Conservation (phyloP, 2,888 invertebrate genomes). For the Matsumyia berberina region DNA sequence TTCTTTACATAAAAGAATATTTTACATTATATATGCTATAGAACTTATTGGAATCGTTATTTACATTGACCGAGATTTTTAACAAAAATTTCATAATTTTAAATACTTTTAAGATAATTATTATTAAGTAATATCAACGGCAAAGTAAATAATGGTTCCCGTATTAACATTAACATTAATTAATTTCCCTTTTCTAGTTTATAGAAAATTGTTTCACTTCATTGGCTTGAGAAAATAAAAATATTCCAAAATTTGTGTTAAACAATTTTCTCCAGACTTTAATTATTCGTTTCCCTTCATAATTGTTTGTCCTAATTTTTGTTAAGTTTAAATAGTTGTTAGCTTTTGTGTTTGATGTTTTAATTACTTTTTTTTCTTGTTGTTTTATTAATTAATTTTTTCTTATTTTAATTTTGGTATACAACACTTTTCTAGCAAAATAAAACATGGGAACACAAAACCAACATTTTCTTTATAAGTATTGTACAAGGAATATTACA, state of each 20-base stretch:
- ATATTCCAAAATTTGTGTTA: not conserved
- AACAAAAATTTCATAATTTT: not conserved
- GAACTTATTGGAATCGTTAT: slow-evolving; percentile 4
- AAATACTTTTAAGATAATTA: not conserved
- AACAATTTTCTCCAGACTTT: slow-evolving; percentile 4
- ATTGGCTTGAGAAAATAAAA: slow-evolving; percentile 2
- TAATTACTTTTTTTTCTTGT: slow-evolving; percentile 12
- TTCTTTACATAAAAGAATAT: slow-evolving; percentile 19
- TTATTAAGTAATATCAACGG: not conserved
- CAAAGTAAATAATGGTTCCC: slow-evolving; percentile 18
- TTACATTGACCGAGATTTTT: slow-evolving; percentile 1
- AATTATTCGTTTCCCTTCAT: slow-evolving; percentile 1
- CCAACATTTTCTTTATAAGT: slow-evolving; percentile 18
- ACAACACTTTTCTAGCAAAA: slow-evolving; percentile 52
- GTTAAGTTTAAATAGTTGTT: slow-evolving; percentile 30
- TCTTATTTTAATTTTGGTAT: slow-evolving; percentile 54
- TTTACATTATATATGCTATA: slow-evolving; percentile 27
- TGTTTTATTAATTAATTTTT: slow-evolving; percentile 2
- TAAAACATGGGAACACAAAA: slow-evolving; percentile 30
- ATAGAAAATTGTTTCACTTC: not conserved
- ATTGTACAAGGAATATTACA: too few relatives aligned
- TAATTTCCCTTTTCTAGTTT: not conserved
- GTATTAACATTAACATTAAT: slow-evolving; percentile 11
- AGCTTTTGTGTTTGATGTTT: slow-evolving; percentile 51
- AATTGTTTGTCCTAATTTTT: slow-evolving; percentile 13